Evolutionary conservation across 2,888 invertebrate genomes (phyloP), one percentile per base, ranked within the genome.

Genomic region (Hyalella azteca): DNA sequence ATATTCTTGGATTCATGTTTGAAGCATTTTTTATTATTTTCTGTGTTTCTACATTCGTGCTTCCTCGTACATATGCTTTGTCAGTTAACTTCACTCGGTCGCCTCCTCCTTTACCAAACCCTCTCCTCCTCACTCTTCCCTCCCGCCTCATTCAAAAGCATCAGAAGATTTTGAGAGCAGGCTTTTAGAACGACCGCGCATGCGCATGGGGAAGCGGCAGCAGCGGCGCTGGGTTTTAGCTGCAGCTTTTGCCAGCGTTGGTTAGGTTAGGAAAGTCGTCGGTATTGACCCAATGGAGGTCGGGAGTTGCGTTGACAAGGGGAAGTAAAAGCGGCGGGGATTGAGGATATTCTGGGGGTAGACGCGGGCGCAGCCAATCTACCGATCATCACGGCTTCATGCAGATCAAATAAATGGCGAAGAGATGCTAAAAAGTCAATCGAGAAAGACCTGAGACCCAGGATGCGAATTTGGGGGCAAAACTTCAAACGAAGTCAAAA

Each of bases 131-230:
- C 66, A 2, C 36, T n/a, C 13, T 29, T 11, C 66, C 66, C 66
- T 15, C 66, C 66, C 36, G 66, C 66, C 66, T 66, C 66, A 66
- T 66, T 66, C 66, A 66, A 66, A 66, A 66, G 66, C 66, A 66
- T 66, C 29, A 66, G 36, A 66, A 66, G 66, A 66, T 66, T 66
- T 66, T 66, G 39, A 66, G 66, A 32, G 22, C 29, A 66, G 66
- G 66, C 36, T 29, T 36, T 9, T 66, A 66, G 66, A 36, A 32
- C 39, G 66, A 36, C 36, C n/a, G 66, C 66, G 66, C 66, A 36
- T 66, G 66, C 66, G 66, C 66, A 29, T 11, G 36, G n/a, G 66
- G 22, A 36, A 66, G 26, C 66, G 11, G 66, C 66, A 32, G n/a
- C 22, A 19, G 66, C 66, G 66, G 29, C 29, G 66, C n/a, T n/a